Evolutionary conservation across 2,888 invertebrate species (phyloP), one percentile per base, ranked within the genome.

Genomic region (Pollenia labialis): DNA sequence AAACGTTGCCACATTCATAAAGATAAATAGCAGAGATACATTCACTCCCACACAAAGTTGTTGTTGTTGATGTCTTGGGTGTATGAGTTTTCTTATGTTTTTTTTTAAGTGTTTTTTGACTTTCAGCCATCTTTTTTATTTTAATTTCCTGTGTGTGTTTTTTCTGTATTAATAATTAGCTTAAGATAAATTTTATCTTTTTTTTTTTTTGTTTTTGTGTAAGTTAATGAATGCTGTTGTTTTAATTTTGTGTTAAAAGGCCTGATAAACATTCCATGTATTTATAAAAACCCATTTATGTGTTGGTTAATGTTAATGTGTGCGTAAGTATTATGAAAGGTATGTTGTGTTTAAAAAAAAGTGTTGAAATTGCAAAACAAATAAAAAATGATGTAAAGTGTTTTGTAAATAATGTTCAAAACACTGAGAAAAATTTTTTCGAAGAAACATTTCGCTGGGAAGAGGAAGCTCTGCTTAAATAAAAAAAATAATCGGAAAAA

Each of bases 1-100:
- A 85, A 85, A 87, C 18, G 77, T 80, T 74, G 66, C 50, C 82
- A 75, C 72, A 74, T 68, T 71, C 54, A 68, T 46, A 76, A 72
- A 52, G 58, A 52, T 40, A 44, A 7, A 56, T 23, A 82, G 18
- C 10, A 40, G 6, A 32, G 18, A 66, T 11, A 14, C 10, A 69
- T n/a, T 50, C 40, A 32, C 1, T 32, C 48, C 16, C 12, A 16
- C 6, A 40, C 40, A 40, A 23, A 64, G 11, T 1, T 54, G 40
- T 18, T 12, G 44, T 6, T 44, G 10, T 62, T 12, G 16, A 16
- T 7, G 42, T 16, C 14, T 40, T 48, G 60, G 12, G 42, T 40
- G n/a, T 56, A 8, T 40, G 11, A n/a, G 10, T 23, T 48, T 23
- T 16, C 66, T 77, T 23, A 69, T 12, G 56, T 42, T 16, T 42